Evolutionary conservation across 2,113 vertebrate genomes (phyloP), one percentile per base, ranked within the genome.

Genomic region (Prochilodus magdalenae): DNA sequence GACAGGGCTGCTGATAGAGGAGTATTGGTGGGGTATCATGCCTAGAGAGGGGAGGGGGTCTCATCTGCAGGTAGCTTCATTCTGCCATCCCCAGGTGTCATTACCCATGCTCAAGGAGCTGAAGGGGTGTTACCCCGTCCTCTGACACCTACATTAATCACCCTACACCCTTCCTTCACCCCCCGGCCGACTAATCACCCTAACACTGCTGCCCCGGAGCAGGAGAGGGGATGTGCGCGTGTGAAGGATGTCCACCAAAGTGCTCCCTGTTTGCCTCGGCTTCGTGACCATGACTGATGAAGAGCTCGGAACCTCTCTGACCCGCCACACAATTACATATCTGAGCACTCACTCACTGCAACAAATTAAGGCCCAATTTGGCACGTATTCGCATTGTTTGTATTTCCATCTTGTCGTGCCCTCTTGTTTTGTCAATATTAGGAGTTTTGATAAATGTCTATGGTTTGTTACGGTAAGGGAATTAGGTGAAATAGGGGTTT

Each of bases 1-100:
- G 94, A 95, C 93, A 96, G 91, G 76, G 88, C 85, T 94, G 95
- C 94, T 95, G 95, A 96, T 94, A 95, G 91, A 88, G 93, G 93
- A 89, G 90, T 93, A 94, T 94, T 93, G 93, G 90, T 90, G 89
- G 92, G 90, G 94, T 94, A 92, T 92, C 40, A 44, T 44, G 40
- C 40, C 40, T 44, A 10, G 8, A 8, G 40, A 93, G 91, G 92
- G 90, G 89, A 82, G 91, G 93, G 90, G 90, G 90, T 83, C 87
- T 75, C 91, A 85, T 87, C 85, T 76, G 86, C 92, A 92, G 91
- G 91, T 91, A 93, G 88, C 88, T 78, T 83, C 83, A 76, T 83
- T 87, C 87, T 77, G 65, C 83, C 89, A 77, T 74, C 88, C 90
- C 90, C 90, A 94, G 94, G 94, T 93, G 90, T 89, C 92, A 92